These are phyloP conservation scores for Drosophila prosaltans DNA, from an alignment of 1,140 invertebrate species.

Conservation along the genomic window DNA sequence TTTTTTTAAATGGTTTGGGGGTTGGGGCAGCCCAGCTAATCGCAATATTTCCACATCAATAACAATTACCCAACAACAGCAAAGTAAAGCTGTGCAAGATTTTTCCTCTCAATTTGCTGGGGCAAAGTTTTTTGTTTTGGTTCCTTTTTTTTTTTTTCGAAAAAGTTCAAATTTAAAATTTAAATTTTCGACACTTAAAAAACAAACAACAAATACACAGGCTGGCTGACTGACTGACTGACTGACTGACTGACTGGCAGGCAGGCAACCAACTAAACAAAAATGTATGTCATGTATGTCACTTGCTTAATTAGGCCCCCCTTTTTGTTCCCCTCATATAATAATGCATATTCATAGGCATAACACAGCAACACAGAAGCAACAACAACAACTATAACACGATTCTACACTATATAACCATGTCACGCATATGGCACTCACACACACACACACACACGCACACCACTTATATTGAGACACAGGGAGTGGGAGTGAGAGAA, in stretches of 20 bases:
- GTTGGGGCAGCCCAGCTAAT: slow-evolving; percentile 43
- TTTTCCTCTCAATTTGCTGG: slow-evolving; percentile 60
- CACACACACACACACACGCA: slow-evolving; percentile 28
- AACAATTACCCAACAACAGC: slow-evolving; percentile 60
- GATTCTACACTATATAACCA: slow-evolving; percentile 44
- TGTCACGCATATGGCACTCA: slow-evolving; percentile 65
- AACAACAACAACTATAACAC: slow-evolving; percentile 14
- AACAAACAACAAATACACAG: slow-evolving; percentile 10
- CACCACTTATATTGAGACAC: slow-evolving; percentile 5
- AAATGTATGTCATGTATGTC: slow-evolving; percentile 52
- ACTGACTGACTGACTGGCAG: no score
- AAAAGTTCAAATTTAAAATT: slow-evolving; percentile 19
- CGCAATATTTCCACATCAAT: slow-evolving; percentile 72
- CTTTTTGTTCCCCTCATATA: slow-evolving; percentile 56
- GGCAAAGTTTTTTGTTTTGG: background rate
- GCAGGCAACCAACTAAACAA: background rate
- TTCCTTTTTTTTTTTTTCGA: background rate
- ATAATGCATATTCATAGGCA: slow-evolving; percentile 68
- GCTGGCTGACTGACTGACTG: no score
- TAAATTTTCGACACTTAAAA: slow-evolving; percentile 35
- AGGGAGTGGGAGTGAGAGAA: background rate
- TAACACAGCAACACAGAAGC: background rate
- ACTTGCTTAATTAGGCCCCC: slow-evolving; percentile 61
- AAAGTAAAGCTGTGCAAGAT: slow-evolving; percentile 33
- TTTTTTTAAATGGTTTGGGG: background rate